phyloP scores from a whole-genome alignment of 2,113 vertebrate genomes.

The Syrmaticus mikado region DNA sequence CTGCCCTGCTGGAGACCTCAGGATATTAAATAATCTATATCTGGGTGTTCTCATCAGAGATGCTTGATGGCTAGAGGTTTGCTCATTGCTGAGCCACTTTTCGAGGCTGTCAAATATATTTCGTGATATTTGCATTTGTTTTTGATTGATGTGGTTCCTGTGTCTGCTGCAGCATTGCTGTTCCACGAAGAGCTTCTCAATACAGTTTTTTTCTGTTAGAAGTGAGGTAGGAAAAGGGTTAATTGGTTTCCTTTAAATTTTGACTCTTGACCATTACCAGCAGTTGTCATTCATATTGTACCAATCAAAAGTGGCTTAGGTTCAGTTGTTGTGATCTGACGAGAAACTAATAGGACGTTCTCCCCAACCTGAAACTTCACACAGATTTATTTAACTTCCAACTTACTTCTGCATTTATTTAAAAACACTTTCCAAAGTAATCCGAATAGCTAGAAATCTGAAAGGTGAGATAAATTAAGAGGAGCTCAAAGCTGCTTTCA shows the following conservation, averaged over 20 bases:
- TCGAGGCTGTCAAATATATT: not conserved
- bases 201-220: not conserved
- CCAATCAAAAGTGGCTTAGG: not conserved
- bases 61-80: not conserved
- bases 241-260: not conserved
- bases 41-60: not conserved
- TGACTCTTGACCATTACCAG: not conserved
- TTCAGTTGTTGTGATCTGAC: not conserved
- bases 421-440: not conserved
- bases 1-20: not conserved
- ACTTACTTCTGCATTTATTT: accelerated
- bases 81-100: not conserved
- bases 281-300: not conserved
- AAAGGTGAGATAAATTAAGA: not conserved
- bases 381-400: not conserved
- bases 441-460: not conserved
- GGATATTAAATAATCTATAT: not conserved
- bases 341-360: not conserved
- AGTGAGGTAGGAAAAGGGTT: not conserved
- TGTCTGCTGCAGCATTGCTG: not conserved
- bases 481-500: not conserved
- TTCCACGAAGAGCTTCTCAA: not conserved
- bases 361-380: not conserved
- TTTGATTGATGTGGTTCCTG: not conserved
- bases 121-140: not conserved